Base-by-base conservation (phyloP, 2,888 invertebrate genomes). In the Drosophila conformis region DNA sequence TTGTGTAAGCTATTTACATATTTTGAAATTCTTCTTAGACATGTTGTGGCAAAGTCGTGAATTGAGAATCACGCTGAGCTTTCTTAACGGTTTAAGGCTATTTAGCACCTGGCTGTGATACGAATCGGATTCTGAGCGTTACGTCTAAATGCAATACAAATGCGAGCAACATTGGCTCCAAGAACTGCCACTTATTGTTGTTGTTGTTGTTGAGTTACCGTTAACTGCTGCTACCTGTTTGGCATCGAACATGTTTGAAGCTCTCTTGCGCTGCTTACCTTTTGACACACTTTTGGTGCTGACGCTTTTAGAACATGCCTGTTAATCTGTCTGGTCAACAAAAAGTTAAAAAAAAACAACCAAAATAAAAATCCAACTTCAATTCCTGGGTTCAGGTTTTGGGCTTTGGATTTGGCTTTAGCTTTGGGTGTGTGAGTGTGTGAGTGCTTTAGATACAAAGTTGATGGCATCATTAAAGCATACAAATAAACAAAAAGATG, bases 261-360 rank as follows among this genome's bases (percentile, higher is more conserved):
- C 65, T 27, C 51, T 62, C 62, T 65, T 46, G 40, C 56, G 46
- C 38, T 29, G 72, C 74, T 78, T 89, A 89, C 85, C 89, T 86
- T 85, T 86, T 89, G 85, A 86, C 85, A 87, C 76, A 86, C 82
- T 87, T 86, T 83, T 78, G 67, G 66, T 59, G 73, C 38, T 54
- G 73, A 40, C 62, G 67, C 57, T 66, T 83, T 85, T 89, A 89
- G 84, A 87, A 76, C 84, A 70, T 75, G 75, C 46, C 69, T 87
- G 89, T 72, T 87, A 89, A 85, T 89, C 87, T 72, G 75, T 56
- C 62, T 79, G 85, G 79, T 77, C 89, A 87, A 85, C 84, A 86
- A 67, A 53, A 18, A 29, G 38, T 18, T 6, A 10, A 36, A 4
- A 25, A 27, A 25, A 33, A n/a, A 36, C 25, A 66, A 52, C 49